Evolutionary conservation across 2,888 invertebrate species (phyloP).

Genomic region (Baccha elongata): DNA sequence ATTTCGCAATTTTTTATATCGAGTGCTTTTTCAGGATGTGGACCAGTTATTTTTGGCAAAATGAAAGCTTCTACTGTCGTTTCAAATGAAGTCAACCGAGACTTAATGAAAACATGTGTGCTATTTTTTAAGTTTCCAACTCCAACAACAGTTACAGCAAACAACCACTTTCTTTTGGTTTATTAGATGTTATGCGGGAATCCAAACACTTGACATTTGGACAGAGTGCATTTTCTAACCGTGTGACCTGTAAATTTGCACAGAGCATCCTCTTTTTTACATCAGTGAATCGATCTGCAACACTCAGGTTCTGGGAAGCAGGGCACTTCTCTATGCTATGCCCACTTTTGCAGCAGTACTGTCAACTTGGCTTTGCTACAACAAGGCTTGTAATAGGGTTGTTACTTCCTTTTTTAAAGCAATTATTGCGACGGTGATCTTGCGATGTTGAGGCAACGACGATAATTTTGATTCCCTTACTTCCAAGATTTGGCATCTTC

Average conservation of each 20-base stretch:
- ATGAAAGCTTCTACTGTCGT: not conserved
- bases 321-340: conserved; percentile 16
- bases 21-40: not conserved
- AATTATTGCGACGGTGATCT: not conserved
- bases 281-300: conserved; percentile 10
- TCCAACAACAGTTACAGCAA: no score
- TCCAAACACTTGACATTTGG: conserved; percentile 15
- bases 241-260: conserved; percentile 24
- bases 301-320: conserved; percentile 18
- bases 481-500: conserved; percentile 53
- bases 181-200: no score
- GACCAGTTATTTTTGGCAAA: conserved; percentile 1
- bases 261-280: conserved; percentile 27
- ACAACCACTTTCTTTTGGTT: no score
- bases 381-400: conserved; percentile 20
- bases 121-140: no score
- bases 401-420: conserved; percentile 11
- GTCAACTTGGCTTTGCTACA: conserved; percentile 28
- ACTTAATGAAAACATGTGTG: not conserved
- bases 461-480: conserved; percentile 48
- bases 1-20: conserved; percentile 1
- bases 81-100: not conserved
- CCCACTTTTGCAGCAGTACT: conserved; percentile 19
- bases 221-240: not conserved
- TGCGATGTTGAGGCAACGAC: not conserved